Base-by-base conservation (phyloP, 1,140 invertebrate genomes). In the Agrypnia vestita region DNA sequence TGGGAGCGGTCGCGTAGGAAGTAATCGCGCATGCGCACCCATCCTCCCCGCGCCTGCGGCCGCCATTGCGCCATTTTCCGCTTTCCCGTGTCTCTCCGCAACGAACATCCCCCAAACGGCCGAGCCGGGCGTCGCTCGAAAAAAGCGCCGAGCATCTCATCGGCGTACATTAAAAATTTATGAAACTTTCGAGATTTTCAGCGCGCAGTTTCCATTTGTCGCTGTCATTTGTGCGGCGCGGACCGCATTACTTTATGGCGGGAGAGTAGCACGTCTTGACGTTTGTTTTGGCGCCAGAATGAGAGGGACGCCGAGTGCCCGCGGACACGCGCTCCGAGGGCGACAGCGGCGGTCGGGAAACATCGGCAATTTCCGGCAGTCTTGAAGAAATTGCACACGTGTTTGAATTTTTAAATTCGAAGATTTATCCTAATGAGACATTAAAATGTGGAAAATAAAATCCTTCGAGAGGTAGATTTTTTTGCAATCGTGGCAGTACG, bases 1-100 rank as follows among this genome's bases (percentile, higher is more conserved):
- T 78, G 76, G 77, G 77, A 79, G 80, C 80, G 80, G 74, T 74
- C 74, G 73, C 44, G 75, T 75, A 72, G 71, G 71, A 61, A 72
- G 46, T 46, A n/a, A 35, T 1, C 25, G 79, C 82, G 82, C 79
- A 78, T 61, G 82, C 76, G 61, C 79, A 76, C 67, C 49, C 49
- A 56, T 51, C 76, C 59, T 64, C 59, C 67, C 25, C 17, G 19
- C 67, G 74, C 76, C 76, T 71, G 80, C 72, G 80, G 74, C 78
- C 79, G 72, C 78, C 78, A 78, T 83, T 83, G 82, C 82, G 82
- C 79, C 82, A 83, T 83, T 83, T 83, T 83, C 82, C 76, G 76
- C 76, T 78, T 71, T 74, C n/a, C 71, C 71, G 25, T 49, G 12
- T 74, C 71, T 74, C 51, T 44, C 44, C 11, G 19, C 53, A n/a